Conservation (phyloP, 2,113 vertebrate genomes). For the Stomatorhinus ivindoensis region DNA sequence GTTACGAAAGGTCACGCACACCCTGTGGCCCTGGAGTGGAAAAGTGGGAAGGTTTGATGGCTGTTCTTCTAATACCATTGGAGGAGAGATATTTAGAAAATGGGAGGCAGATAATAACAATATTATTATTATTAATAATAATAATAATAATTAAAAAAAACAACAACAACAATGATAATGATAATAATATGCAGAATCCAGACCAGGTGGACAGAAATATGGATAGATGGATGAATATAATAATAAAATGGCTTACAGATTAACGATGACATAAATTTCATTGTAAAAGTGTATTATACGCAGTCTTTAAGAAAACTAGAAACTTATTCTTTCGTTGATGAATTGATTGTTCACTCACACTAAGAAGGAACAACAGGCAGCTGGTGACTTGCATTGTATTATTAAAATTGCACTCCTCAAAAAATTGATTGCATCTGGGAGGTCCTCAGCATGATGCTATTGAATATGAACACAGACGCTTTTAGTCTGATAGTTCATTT, state of each 20-base stretch:
- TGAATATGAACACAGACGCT: conserved; percentile 16
- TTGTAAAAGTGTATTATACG: conserved; percentile 8
- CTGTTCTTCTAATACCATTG: no score
- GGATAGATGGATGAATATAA: neutral
- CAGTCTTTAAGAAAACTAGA: conserved; percentile 5
- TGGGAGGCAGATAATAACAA: no score
- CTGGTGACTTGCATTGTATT: conserved; percentile 12
- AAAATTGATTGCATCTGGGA: conserved; percentile 18
- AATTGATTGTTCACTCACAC: conserved; percentile 22
- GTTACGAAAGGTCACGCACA: no score
- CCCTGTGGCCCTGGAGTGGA: no score
- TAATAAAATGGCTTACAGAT: neutral
- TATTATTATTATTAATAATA: no score
- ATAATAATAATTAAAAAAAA: no score
- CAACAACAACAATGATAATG: neutral
- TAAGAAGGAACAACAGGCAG: conserved; percentile 20
- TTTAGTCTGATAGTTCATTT: conserved; percentile 19
- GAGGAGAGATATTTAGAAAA: no score
- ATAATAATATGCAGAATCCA: neutral
- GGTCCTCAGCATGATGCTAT: conserved; percentile 16
- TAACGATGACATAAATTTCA: conserved; percentile 8
- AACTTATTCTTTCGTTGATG: neutral
- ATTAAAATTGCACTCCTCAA: conserved; percentile 20
- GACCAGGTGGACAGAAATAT: neutral
- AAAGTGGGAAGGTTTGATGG: no score